Evolutionary conservation across 1,140 invertebrate species (phyloP).

Genomic region (Gyrodactylus salaris): DNA sequence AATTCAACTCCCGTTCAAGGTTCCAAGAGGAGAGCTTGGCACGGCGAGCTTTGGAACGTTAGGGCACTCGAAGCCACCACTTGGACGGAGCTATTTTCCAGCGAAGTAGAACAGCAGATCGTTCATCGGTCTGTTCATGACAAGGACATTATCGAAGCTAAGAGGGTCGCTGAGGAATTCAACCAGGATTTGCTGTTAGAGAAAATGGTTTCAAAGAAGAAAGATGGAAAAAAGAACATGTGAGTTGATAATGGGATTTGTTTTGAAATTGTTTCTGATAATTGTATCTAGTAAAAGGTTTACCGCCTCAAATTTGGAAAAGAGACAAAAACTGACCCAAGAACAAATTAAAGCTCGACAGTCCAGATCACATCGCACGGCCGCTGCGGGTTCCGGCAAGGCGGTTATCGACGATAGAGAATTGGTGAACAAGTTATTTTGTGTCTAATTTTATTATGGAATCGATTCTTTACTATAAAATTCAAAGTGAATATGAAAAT

Average conservation of each 20-base stretch:
- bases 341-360: background rate
- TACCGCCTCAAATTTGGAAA: background rate
- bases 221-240: background rate
- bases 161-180: background rate
- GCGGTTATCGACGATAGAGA: background rate
- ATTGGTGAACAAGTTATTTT: background rate
- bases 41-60: background rate
- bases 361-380: background rate
- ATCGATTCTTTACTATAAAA: too few species aligned
- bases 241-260: too few species aligned
- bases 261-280: background rate
- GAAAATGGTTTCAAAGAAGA: background rate
- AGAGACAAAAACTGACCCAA: background rate
- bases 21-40: background rate
- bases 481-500: too few species aligned
- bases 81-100: background rate
- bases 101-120: background rate
- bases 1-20: background rate
- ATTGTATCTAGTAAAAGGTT: background rate
- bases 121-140: background rate
- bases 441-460: too few species aligned
- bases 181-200: background rate
- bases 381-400: background rate
- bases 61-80: background rate
- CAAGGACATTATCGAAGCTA: background rate